phyloP scores from a whole-genome alignment of 2,888 invertebrate genomes.

The Crepidodera aurea region DNA sequence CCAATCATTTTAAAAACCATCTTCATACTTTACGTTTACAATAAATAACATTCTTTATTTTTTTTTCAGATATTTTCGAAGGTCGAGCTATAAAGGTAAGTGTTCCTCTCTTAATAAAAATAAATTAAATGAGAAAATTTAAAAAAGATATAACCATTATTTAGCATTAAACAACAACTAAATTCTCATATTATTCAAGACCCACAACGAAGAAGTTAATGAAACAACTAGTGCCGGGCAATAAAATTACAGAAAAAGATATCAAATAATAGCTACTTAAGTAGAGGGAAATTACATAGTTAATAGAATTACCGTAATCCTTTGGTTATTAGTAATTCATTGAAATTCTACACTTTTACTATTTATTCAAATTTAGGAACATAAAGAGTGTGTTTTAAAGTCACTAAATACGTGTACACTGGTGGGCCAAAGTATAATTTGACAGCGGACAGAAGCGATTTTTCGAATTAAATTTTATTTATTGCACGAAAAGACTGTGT shows the following conservation, averaged over 20 bases:
- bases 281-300: constrained; percentile 3
- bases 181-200: constrained; percentile 8
- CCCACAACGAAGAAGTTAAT: constrained; percentile 14
- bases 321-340: constrained; percentile 2
- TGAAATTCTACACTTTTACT: not conserved
- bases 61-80: constrained; percentile 20
- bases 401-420: not conserved
- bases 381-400: constrained; percentile 6
- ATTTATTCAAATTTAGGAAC: constrained; percentile 3
- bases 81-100: constrained; percentile 26
- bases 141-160: constrained; percentile 3
- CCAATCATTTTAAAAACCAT: too few relatives aligned
- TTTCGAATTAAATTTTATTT: too few relatives aligned
- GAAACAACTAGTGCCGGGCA: not conserved
- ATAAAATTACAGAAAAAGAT: constrained; percentile 13
- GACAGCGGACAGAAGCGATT: not conserved
- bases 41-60: constrained; percentile 5
- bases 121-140: not conserved
- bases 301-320: constrained; percentile 15
- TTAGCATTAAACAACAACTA: not conserved
- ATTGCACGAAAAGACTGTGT: too few relatives aligned
- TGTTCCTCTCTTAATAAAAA: not conserved
- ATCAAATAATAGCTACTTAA: constrained; percentile 18
- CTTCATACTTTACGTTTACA: not conserved
- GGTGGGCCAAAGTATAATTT: not conserved